phyloP scores from a whole-genome alignment of 2,888 invertebrate species.

The Hypomecis punctinalis region DNA sequence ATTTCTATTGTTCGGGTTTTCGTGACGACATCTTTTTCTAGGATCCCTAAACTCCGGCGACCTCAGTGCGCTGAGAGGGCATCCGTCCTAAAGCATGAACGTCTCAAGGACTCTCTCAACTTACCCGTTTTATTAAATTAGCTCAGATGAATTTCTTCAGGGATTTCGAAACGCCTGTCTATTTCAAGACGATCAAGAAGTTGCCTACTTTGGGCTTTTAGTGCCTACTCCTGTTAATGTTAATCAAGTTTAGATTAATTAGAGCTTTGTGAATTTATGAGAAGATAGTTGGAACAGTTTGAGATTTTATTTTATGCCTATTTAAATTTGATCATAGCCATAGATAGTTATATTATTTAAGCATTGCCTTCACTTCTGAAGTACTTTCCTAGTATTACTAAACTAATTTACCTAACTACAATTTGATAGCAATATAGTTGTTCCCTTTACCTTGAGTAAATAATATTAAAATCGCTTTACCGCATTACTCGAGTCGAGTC shows the following conservation, averaged over 20 bases:
- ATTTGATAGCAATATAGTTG: no score
- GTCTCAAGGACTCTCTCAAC: constrained; percentile 41
- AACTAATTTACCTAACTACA: no score
- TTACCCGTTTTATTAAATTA: constrained; percentile 39
- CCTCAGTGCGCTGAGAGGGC: constrained; percentile 28
- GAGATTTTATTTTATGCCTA: no score
- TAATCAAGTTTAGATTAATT: constrained; percentile 2
- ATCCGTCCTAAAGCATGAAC: constrained; percentile 29
- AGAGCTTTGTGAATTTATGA: not conserved
- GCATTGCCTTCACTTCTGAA: no score
- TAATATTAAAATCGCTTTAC: no score
- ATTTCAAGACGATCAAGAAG: constrained; percentile 26
- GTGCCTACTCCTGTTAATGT: not conserved
- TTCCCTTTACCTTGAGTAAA: no score
- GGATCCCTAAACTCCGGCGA: constrained; percentile 48
- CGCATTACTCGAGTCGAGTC: no score
- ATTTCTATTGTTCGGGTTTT: constrained; percentile 52
- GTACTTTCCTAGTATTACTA: no score
- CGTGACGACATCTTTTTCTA: constrained; percentile 47
- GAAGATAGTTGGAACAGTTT: no score
- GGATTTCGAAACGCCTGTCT: constrained; percentile 33
- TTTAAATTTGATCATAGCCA: no score
- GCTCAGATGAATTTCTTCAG: constrained; percentile 48
- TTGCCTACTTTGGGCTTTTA: constrained; percentile 14
- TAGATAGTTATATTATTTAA: no score